Evolutionary conservation across 2,113 vertebrate species (phyloP).

Genomic region (Cololabis saira): DNA sequence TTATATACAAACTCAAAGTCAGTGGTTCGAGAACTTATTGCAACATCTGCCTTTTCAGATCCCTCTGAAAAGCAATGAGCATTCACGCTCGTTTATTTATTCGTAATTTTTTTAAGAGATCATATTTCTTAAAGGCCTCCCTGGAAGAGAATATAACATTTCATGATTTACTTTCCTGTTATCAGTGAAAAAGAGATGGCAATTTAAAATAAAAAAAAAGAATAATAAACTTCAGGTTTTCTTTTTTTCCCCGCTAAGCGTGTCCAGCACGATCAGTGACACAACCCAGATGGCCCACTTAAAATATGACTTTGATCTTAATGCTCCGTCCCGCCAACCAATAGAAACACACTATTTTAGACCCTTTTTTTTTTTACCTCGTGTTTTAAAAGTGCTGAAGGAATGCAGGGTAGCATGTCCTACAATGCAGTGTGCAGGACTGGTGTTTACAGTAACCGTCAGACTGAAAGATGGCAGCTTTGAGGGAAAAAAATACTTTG

Average conservation of each 20-base stretch:
- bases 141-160: neutral
- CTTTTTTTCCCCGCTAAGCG: neutral
- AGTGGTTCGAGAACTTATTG: constrained; percentile 3
- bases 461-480: constrained; percentile 85
- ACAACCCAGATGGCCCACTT: neutral
- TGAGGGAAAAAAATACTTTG: constrained; percentile 80
- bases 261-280: neutral
- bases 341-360: constrained; percentile 63
- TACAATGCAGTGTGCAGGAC: constrained; percentile 78
- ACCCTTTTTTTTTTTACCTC: constrained; percentile 42
- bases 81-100: constrained; percentile 12
- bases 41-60: constrained; percentile 32
- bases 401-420: constrained; percentile 81
- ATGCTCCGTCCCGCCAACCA: constrained; percentile 23
- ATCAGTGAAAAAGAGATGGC: no score
- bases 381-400: constrained; percentile 66
- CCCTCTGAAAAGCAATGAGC: neutral
- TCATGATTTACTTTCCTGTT: neutral
- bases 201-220: no score
- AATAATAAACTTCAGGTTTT: neutral
- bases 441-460: constrained; percentile 86
- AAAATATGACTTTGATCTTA: constrained; percentile 48
- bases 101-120: neutral
- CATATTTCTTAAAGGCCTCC: neutral
- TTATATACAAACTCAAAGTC: constrained; percentile 73